These are phyloP conservation scores for Spea multiplicata DNA, from an alignment of 2,113 vertebrate genomes.

Conservation along the genomic window DNA sequence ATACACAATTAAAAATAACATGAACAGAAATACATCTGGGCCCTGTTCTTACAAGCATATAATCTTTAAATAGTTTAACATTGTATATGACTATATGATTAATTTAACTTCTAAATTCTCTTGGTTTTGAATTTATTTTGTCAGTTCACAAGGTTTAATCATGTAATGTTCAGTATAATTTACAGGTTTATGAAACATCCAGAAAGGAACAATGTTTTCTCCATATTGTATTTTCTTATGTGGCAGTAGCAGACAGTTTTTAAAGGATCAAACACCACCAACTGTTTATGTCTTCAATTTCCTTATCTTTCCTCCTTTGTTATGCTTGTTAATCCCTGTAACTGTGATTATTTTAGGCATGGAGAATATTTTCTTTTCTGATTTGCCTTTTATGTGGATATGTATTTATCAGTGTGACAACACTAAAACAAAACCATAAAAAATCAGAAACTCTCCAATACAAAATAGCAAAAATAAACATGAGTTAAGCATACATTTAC, in stretches of 20 bases:
- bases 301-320: constrained; percentile 42
- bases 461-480: constrained; percentile 50
- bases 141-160: no score
- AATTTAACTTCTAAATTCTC: no score
- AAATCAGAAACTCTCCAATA: not conserved
- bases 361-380: constrained; percentile 54
- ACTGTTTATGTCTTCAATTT: constrained; percentile 32
- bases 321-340: constrained; percentile 53
- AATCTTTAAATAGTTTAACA: no score
- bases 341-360: constrained; percentile 54
- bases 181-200: no score
- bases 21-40: no score
- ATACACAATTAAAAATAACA: no score
- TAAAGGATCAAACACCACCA: not conserved
- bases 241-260: not conserved
- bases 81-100: no score
- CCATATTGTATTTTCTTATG: not conserved
- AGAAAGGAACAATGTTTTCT: no score
- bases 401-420: not conserved
- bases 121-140: no score
- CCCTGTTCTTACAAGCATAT: no score
- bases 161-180: no score
- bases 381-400: constrained; percentile 1
- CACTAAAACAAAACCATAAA: not conserved
- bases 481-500: constrained; percentile 51